A percentile compares a stretch with the other conserved stretches of the same genome.
Evolutionary conservation across 2,888 invertebrate genomes (phyloP).

Genomic region (Agrilus mali): DNA sequence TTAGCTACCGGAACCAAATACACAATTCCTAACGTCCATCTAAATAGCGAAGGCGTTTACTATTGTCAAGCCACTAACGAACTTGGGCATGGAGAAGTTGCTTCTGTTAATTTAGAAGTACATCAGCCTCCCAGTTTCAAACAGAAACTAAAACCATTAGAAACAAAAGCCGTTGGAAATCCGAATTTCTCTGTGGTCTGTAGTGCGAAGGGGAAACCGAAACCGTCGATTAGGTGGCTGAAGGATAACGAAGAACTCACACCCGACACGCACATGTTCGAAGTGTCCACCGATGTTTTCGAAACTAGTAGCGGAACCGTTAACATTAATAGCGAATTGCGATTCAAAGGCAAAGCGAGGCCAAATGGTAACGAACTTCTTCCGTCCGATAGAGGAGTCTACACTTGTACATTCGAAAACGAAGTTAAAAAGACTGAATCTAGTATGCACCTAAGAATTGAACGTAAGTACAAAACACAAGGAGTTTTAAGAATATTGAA

Average conservation of each 20-base stretch:
- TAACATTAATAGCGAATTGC: slow-evolving; percentile 70
- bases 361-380: slow-evolving; percentile 64
- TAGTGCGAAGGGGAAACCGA: slow-evolving; percentile 79
- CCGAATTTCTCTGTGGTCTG: slow-evolving; percentile 69
- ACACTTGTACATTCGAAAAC: slow-evolving; percentile 79
- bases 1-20: slow-evolving; percentile 70
- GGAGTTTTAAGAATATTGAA: too few species aligned
- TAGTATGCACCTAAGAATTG: slow-evolving; percentile 80
- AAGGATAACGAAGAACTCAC: slow-evolving; percentile 74
- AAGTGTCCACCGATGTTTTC: slow-evolving; percentile 65
- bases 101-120: slow-evolving; percentile 73
- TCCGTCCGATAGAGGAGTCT: slow-evolving; percentile 76
- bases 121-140: slow-evolving; percentile 80
- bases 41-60: slow-evolving; percentile 79
- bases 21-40: slow-evolving; percentile 72
- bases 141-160: slow-evolving; percentile 68
- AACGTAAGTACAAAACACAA: slow-evolving; percentile 50
- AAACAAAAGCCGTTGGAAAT: slow-evolving; percentile 68
- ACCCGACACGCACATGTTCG: slow-evolving; percentile 64
- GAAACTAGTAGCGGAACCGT: slow-evolving; percentile 68
- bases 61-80: slow-evolving; percentile 85
- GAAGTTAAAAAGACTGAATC: slow-evolving; percentile 81
- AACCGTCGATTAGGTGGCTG: slow-evolving; percentile 72
- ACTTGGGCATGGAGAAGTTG: slow-evolving; percentile 73
- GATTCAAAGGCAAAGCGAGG: slow-evolving; percentile 67